Conservation (phyloP, 2,113 vertebrate genomes). For the Rana temporaria region DNA sequence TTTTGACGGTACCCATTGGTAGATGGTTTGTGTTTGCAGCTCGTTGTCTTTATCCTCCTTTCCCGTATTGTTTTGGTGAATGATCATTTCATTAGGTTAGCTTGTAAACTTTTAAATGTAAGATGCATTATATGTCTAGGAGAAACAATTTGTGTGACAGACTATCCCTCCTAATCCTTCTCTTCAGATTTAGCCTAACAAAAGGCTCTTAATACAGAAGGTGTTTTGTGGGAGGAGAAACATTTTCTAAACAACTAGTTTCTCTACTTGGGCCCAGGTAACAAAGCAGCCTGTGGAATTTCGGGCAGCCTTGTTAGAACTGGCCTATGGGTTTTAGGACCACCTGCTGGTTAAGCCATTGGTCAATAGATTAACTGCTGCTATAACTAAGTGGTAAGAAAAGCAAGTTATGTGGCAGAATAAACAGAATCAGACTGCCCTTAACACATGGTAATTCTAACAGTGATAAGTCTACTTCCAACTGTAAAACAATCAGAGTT, state of each 20-base stretch:
- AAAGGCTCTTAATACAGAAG: constrained; percentile 80
- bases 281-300: constrained; percentile 81
- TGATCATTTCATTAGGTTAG: constrained; percentile 78
- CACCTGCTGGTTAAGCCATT: constrained; percentile 83
- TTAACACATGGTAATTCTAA: constrained; percentile 82
- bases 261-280: constrained; percentile 78
- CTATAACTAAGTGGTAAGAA: constrained; percentile 79
- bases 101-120: constrained; percentile 73
- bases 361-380: constrained; percentile 81
- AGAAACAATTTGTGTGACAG: constrained; percentile 78
- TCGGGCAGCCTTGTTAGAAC: constrained; percentile 68
- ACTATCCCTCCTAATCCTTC: constrained; percentile 79
- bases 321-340: constrained; percentile 74
- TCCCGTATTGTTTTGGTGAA: constrained; percentile 67
- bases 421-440: constrained; percentile 80
- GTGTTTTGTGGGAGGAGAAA: constrained; percentile 82
- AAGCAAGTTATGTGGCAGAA: constrained; percentile 81
- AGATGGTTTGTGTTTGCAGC: constrained; percentile 8
- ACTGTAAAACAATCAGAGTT: constrained; percentile 65
- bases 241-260: constrained; percentile 80
- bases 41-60: not conserved
- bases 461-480: constrained; percentile 76
- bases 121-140: constrained; percentile 71
- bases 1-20: not conserved
- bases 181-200: constrained; percentile 77